Evolutionary conservation across 2,113 vertebrate genomes (phyloP).

Genomic region (Cichladusa arquata): DNA sequence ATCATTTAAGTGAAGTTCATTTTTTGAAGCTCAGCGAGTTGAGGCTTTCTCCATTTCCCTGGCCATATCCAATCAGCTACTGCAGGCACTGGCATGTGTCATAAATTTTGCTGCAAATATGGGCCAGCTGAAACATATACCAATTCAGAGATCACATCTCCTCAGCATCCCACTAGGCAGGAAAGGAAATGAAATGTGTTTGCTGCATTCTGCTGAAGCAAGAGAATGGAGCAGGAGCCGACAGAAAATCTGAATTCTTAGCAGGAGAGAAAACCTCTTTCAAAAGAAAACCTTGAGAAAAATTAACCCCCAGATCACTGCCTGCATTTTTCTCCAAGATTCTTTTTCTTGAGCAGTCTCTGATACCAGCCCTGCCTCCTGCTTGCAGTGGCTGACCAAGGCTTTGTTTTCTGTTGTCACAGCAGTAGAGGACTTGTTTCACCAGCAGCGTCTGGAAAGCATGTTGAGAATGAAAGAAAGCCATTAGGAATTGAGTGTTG

Average conservation of each 20-base stretch:
- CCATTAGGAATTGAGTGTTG: neutral
- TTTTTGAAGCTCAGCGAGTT: conserved; percentile 27
- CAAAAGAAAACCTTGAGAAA: neutral
- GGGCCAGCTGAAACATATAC: conserved; percentile 25
- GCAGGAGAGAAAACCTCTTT: neutral
- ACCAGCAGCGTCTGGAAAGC: neutral
- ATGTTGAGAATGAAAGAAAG: neutral
- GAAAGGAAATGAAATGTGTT: conserved; percentile 47
- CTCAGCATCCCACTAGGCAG: conserved; percentile 15
- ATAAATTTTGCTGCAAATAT: conserved; percentile 49
- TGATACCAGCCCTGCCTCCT: neutral
- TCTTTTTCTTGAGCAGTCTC: neutral
- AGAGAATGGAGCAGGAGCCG: accelerated
- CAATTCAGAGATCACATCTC: conserved; percentile 43
- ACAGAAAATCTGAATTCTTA: neutral
- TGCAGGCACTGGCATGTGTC: neutral
- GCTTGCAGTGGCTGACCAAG: neutral
- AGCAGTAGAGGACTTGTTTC: neutral
- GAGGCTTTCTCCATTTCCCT: conserved; percentile 29
- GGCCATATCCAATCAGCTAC: neutral
- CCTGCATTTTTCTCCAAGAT: neutral
- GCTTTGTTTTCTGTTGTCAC: neutral
- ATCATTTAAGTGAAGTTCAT: conserved; percentile 46
- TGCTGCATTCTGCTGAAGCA: conserved; percentile 4
- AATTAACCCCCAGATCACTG: neutral